Evolutionary conservation across 2,113 vertebrate genomes (phyloP), one percentile per base, ranked within the genome.

Genomic region (Petromus typicus): DNA sequence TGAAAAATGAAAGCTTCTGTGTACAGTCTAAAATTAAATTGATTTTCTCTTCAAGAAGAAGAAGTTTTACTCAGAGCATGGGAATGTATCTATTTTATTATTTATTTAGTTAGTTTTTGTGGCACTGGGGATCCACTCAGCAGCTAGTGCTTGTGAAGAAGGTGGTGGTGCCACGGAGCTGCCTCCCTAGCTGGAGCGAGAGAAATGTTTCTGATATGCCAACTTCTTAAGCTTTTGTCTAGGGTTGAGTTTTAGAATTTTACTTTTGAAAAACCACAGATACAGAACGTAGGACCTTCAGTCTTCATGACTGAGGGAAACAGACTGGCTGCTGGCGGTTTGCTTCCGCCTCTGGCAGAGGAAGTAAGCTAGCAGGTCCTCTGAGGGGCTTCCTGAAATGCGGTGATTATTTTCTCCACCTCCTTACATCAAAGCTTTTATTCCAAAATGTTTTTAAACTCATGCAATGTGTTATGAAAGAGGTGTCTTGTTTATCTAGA

Each of bases 21-120:
- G 80, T 59, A 79, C 86, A 90, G n/a, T 40, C 45, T 73, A 63
- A 95, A 96, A 96, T 45, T 22, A 67, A 87, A 79, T 54, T 86
- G 51, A 83, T 86, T 89, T 94, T 90, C 64, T 7, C 75, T 79
- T 34, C 20, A n/a, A 34, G 48, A 89, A 63, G 88, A 81, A 45
- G 43, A 30, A 76, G 30, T 94, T 91, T 75, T 86, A 54, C 30
- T 25, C 57, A 67, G 14, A 84, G 75, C 88, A 75, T 82, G 22
- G 40, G n/a, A n/a, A n/a, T n/a, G n/a, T n/a, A n/a, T n/a, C n/a
- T 51, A 51, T 51, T 51, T 51, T 51, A 51, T 51, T 51, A 51
- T 51, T 51, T 51, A 51, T 51, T 51, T 51, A 5, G 5, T 51
- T 51, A 51, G 5, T 51, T 51, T 51, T 10, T 51, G 48, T 51